Percentiles rank a stretch among this genome's conserved stretches.
These are phyloP conservation scores for Diglossa cyanea DNA, from an alignment of 2,797 vertebrate species.

Conservation along the genomic window DNA sequence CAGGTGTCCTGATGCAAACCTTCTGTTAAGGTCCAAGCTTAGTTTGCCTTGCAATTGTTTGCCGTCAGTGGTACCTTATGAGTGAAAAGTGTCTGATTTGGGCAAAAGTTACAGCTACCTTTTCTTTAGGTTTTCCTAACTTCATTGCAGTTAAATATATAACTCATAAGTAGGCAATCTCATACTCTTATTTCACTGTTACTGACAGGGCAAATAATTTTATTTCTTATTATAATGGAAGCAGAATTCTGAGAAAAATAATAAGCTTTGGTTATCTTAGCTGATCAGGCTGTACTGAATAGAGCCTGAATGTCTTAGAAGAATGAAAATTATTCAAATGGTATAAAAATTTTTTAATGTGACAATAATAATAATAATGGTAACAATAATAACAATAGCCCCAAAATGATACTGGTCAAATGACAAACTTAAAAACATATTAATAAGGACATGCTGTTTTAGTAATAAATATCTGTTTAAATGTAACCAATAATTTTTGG, in stretches of 20 bases:
- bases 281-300: background rate
- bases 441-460: background rate
- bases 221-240: background rate
- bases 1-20: background rate
- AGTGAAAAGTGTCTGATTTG: background rate
- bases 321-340: background rate
- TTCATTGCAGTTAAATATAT: background rate
- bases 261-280: background rate
- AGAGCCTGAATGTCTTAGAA: background rate
- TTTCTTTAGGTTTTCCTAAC: background rate
- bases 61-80: background rate
- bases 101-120: background rate
- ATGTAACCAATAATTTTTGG: background rate
- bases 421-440: background rate
- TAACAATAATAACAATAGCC: background rate
- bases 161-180: background rate
- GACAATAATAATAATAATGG: background rate
- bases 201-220: background rate
- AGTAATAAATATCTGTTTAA: background rate
- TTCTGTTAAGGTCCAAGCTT: background rate
- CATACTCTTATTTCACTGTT: background rate
- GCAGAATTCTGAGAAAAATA: background rate
- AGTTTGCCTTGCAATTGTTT: background rate
- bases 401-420: background rate
- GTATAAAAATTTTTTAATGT: background rate